Percentiles rank a stretch among this genome's conserved stretches.
Evolutionary conservation across 2,113 vertebrate species (phyloP).

Genomic region (Emydocephalus ijimae): DNA sequence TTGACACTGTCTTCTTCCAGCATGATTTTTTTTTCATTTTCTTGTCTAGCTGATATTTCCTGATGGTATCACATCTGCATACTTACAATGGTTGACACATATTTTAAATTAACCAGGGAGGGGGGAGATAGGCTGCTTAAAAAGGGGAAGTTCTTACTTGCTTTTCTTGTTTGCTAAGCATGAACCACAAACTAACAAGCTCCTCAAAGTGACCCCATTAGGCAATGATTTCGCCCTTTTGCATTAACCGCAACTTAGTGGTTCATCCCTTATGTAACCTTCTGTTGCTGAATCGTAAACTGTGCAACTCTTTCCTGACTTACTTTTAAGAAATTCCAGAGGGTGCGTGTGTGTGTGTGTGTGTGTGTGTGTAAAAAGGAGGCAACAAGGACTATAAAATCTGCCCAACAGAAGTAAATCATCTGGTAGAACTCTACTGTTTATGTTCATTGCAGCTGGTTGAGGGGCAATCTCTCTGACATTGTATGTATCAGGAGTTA

Average conservation of each 20-base stretch:
- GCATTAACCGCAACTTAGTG: background rate
- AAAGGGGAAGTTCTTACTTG: background rate
- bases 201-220: background rate
- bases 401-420: background rate
- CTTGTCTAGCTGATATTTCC: background rate
- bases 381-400: background rate
- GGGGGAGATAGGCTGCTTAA: background rate
- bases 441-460: background rate
- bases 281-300: background rate
- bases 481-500: background rate
- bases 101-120: background rate
- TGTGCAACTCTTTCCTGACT: background rate
- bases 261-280: background rate
- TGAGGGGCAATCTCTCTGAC: background rate
- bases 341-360: background rate
- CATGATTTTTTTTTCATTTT: background rate
- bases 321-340: background rate
- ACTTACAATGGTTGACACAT: background rate
- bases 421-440: background rate
- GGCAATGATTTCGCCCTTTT: background rate
- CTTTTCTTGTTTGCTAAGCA: background rate
- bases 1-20: background rate
- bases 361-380: background rate
- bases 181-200: background rate
- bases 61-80: background rate